Evolutionary conservation across 2,888 invertebrate genomes (phyloP).

Genomic region (Fragum sueziense): DNA sequence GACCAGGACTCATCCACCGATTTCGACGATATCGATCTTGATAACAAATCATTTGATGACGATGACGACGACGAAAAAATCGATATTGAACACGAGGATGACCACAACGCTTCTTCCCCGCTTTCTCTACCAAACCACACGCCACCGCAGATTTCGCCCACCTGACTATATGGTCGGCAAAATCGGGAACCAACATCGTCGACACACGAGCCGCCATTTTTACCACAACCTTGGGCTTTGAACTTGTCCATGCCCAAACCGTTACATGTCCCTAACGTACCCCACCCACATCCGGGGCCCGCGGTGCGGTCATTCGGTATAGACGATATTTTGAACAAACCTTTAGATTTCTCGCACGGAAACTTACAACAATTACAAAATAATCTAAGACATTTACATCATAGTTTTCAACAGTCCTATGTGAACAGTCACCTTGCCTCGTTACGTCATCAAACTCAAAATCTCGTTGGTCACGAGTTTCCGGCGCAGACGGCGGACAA

Average conservation of each 20-base stretch:
- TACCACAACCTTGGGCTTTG: slow-evolving; percentile 60
- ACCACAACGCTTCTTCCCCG: slow-evolving; percentile 43
- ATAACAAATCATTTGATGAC: slow-evolving; percentile 53
- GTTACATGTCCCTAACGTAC: slow-evolving; percentile 12
- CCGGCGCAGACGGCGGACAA: slow-evolving; percentile 47
- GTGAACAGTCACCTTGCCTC: slow-evolving; percentile 54
- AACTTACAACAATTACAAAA: slow-evolving; percentile 53
- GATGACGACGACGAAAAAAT: slow-evolving; percentile 70
- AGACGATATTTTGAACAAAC: slow-evolving; percentile 59
- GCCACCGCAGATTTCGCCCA: slow-evolving; percentile 57
- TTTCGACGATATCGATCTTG: slow-evolving; percentile 57
- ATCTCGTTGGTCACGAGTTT: slow-evolving; percentile 33
- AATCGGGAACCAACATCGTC: slow-evolving; percentile 43
- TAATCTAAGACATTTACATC: slow-evolving; percentile 52
- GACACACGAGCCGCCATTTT: slow-evolving; percentile 20
- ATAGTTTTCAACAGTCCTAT: slow-evolving; percentile 46
- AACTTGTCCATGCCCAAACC: slow-evolving; percentile 55
- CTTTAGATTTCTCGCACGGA: slow-evolving; percentile 55
- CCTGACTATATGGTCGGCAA: slow-evolving; percentile 60
- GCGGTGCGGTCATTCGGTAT: slow-evolving; percentile 57
- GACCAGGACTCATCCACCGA: slow-evolving; percentile 61
- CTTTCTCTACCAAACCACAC: slow-evolving; percentile 38
- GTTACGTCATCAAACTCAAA: slow-evolving; percentile 33
- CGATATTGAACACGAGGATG: slow-evolving; percentile 66
- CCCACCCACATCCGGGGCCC: slow-evolving; percentile 20